A percentile compares a stretch with the other conserved stretches of the same genome.
These are phyloP conservation scores for Eupithecia dodoneata DNA, from an alignment of 2,888 invertebrate genomes.

Conservation along the genomic window DNA sequence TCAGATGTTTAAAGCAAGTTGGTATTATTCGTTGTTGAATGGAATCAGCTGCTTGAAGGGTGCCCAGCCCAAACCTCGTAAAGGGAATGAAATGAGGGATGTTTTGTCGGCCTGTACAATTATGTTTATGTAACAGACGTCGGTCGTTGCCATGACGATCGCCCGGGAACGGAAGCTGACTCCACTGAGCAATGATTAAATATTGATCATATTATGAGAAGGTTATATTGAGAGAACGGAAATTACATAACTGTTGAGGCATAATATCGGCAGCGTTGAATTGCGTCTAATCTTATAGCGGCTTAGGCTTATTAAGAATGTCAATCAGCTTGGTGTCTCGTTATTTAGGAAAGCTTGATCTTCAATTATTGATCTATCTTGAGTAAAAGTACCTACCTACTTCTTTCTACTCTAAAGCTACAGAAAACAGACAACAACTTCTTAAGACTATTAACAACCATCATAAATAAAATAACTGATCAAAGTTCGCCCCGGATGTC, in stretches of 20 bases:
- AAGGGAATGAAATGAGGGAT: constrained; percentile 58
- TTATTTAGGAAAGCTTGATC: neutral
- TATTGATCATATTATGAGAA: constrained; percentile 36
- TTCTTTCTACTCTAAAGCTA: too few species aligned
- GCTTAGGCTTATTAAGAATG: neutral
- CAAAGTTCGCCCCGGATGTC: constrained; percentile 64
- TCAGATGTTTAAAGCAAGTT: constrained; percentile 27
- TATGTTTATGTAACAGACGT: constrained; percentile 43
- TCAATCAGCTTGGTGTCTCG: neutral
- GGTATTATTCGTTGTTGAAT: constrained; percentile 51
- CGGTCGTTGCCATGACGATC: constrained; percentile 65
- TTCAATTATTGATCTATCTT: neutral
- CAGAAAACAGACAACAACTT: too few species aligned
- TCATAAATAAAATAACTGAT: constrained; percentile 70
- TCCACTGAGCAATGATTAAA: constrained; percentile 32
- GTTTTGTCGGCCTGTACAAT: constrained; percentile 47
- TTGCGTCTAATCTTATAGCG: constrained; percentile 23
- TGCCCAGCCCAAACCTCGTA: constrained; percentile 44
- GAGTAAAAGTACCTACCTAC: neutral
- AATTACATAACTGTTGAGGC: constrained; percentile 30
- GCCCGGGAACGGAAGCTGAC: constrained; percentile 59
- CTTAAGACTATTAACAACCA: constrained; percentile 50
- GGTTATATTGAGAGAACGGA: constrained; percentile 24
- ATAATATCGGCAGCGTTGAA: constrained; percentile 15
- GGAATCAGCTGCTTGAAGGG: constrained; percentile 74